phyloP scores from a whole-genome alignment of 2,888 invertebrate species.

The Phalera bucephala region DNA sequence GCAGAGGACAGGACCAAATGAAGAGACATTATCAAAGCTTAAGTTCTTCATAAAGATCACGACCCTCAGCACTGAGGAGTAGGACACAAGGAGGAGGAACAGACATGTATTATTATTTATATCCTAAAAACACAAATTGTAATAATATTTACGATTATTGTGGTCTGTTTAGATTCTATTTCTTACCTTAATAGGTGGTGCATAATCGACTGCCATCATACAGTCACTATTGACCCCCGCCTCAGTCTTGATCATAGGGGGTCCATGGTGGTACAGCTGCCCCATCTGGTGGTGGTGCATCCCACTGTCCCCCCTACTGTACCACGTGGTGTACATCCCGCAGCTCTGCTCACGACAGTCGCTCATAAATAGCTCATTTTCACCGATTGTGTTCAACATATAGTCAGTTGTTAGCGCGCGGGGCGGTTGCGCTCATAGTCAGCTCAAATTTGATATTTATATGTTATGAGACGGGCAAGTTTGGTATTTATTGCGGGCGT shows the following conservation, averaged over 20 bases:
- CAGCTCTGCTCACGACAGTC: slow-evolving; percentile 67
- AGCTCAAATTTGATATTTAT: background rate
- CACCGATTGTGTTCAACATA: slow-evolving; percentile 36
- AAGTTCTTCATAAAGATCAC: too few species aligned
- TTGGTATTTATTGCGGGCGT: too few species aligned
- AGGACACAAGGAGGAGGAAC: too few species aligned
- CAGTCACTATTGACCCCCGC: slow-evolving; percentile 85
- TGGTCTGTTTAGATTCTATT: too few species aligned
- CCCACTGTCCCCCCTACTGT: slow-evolving; percentile 77
- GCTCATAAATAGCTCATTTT: slow-evolving; percentile 72
- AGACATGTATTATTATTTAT: too few species aligned
- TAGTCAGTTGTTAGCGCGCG: slow-evolving; percentile 14
- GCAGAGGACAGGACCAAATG: too few species aligned
- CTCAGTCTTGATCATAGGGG: slow-evolving; percentile 84
- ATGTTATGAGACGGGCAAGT: too few species aligned
- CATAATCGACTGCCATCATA: slow-evolving; percentile 86
- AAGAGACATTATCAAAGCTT: too few species aligned
- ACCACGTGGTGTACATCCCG: slow-evolving; percentile 82
- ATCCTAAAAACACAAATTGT: too few species aligned
- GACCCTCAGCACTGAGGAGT: too few species aligned
- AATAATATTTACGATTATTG: too few species aligned
- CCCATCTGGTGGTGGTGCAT: slow-evolving; percentile 81
- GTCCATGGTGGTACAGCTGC: slow-evolving; percentile 80
- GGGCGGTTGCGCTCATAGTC: background rate
- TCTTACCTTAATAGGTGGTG: slow-evolving; percentile 85